Conservation (phyloP, 1,140 invertebrate genomes). For the Tetraneura akinire region DNA sequence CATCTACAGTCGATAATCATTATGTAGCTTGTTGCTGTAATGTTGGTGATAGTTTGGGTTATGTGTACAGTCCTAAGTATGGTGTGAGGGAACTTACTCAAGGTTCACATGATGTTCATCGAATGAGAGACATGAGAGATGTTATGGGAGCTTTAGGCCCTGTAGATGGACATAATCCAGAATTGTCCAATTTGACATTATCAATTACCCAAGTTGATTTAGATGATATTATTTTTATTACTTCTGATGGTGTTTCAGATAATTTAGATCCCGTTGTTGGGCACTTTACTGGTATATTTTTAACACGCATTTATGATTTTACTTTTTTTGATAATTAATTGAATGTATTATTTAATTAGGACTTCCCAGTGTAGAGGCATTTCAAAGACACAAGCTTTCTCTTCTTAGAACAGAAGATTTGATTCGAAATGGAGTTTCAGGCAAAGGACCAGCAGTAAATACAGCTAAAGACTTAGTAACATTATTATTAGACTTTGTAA, state of each 20-base stretch:
- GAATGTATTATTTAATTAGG: slow-evolving; percentile 55
- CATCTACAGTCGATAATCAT: slow-evolving; percentile 62
- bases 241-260: slow-evolving; percentile 89
- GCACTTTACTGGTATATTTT: slow-evolving; percentile 71
- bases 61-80: slow-evolving; percentile 78
- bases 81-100: slow-evolving; percentile 75
- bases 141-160: slow-evolving; percentile 87
- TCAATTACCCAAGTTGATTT: slow-evolving; percentile 81
- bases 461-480: slow-evolving; percentile 71
- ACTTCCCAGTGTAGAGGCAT: slow-evolving; percentile 77
- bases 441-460: slow-evolving; percentile 62
- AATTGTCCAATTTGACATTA: slow-evolving; percentile 87
- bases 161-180: slow-evolving; percentile 84
- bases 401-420: slow-evolving; percentile 80
- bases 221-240: slow-evolving; percentile 86
- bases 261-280: slow-evolving; percentile 94
- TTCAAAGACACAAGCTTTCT: slow-evolving; percentile 78
- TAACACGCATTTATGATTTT: not conserved
- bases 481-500: slow-evolving; percentile 76
- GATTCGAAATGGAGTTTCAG: slow-evolving; percentile 72
- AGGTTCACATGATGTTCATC: slow-evolving; percentile 84
- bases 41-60: slow-evolving; percentile 87
- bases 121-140: slow-evolving; percentile 88
- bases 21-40: slow-evolving; percentile 88
- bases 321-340: not conserved